Conservation (phyloP, 2,888 invertebrate species). For the Drosophila yooni region DNA sequence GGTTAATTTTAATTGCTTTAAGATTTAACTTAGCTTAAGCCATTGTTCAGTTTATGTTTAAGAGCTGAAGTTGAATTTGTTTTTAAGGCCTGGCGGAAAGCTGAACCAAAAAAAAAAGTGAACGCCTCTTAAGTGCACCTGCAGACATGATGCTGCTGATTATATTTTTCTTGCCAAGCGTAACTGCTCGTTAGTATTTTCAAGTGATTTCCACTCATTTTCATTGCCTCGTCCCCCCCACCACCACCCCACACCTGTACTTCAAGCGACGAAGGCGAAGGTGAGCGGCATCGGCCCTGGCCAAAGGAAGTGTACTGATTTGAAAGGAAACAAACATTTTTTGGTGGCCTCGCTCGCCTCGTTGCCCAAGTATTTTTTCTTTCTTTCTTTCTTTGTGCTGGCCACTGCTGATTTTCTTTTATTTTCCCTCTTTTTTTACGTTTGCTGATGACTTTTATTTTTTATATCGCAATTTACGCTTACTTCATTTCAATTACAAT, state of each 20-base stretch:
- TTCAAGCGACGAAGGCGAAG: conserved; percentile 51
- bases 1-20: conserved; percentile 79
- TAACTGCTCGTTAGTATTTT: conserved; percentile 81
- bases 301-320: conserved; percentile 80
- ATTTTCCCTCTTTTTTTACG: conserved; percentile 5
- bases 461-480: conserved; percentile 72
- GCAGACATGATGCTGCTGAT: conserved; percentile 82
- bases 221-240: conserved; percentile 39
- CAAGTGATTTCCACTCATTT: conserved; percentile 81
- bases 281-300: conserved; percentile 40
- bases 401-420: conserved; percentile 31
- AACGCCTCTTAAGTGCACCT: conserved; percentile 81
- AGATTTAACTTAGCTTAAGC: conserved; percentile 30
- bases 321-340: conserved; percentile 79
- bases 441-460: conserved; percentile 56
- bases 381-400: conserved; percentile 34
- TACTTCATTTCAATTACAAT: conserved; percentile 77
- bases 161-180: conserved; percentile 81
- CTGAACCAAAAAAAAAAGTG: conserved; percentile 53
- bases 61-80: not conserved
- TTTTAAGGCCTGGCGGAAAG: conserved; percentile 1
- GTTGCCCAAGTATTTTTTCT: conserved; percentile 26
- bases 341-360: conserved; percentile 43
- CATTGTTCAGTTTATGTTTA: conserved; percentile 59
- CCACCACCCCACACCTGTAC: conserved; percentile 13